Evolutionary conservation across 37 sponge, comb jelly and placozoan species (phyloP), one percentile per base, ranked within the genome.

Genomic region (Diacarnus erythraeanus): DNA sequence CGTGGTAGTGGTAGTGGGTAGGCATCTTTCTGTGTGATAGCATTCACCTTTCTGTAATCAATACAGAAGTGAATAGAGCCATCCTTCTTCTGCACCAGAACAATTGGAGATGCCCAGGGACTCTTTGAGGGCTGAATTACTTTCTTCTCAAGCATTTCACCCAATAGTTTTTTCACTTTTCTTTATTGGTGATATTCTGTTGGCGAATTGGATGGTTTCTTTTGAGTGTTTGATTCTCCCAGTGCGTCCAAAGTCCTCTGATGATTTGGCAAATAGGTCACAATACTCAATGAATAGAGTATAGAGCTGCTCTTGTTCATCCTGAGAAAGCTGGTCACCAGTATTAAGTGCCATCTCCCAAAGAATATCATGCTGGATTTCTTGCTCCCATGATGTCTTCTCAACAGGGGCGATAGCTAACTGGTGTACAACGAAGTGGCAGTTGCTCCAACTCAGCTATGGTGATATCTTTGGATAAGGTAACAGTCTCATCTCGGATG

Each of bases 301-400:
- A 54, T 21, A 54, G 12, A 54, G 57, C 57, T 54, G 57, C 18
- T 54, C 57, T 18, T 54, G 12, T 18, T 54, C 57, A n/a, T 64
- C 66, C 66, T 64, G 66, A 64, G 29, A 64, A 10, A 26, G 66
- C 25, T 21, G 66, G 18, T 54, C 57, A 54, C 57, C 57, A 54
- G 18, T 54, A 21, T 54, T 12, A 18, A 21, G 12, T 18, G 18
- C 66, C 66, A 17, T 64, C 66, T n/a, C 57, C 57, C 57, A 54
- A 21, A 54, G 57, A 12, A 21, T 12, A 18, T 21, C 18, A 18
- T 18, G 57, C 57, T 54, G 57, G 18, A 21, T 18, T 54, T 54
- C 57, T 18, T 12, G 18, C 18, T 21, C 57, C 18, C 18, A 12
- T 12, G 57, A 21, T 21, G 12, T 18, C 18, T 12, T 12, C 18